Percentiles rank a stretch among this genome's conserved stretches.
These are phyloP conservation scores for Teinopalpus imperialis DNA, from an alignment of 2,888 invertebrate genomes.

Conservation along the genomic window DNA sequence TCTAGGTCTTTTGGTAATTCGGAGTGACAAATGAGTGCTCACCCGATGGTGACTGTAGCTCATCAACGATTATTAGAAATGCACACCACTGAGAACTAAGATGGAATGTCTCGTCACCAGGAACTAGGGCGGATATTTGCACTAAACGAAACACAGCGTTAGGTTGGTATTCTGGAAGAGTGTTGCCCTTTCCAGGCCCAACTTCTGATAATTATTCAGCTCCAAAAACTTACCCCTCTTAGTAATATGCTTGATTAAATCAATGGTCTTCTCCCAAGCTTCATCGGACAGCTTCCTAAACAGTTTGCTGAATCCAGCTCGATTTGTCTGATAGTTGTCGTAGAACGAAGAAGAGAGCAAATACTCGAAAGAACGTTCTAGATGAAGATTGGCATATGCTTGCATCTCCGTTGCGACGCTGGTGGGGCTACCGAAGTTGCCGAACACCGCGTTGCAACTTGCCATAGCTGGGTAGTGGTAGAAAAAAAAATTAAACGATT, in stretches of 20 bases:
- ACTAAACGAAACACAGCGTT: too few species aligned
- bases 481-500: too few species aligned
- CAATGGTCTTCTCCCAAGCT: constrained; percentile 87
- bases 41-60: too few species aligned
- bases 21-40: too few species aligned
- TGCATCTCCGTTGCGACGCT: constrained; percentile 62
- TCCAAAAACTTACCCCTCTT: constrained; percentile 83
- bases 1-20: too few species aligned
- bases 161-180: too few species aligned
- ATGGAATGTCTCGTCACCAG: neutral
- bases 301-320: constrained; percentile 88
- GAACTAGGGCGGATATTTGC: neutral
- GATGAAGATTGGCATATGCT: constrained; percentile 84
- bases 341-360: constrained; percentile 88
- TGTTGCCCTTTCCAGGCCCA: too few species aligned
- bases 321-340: constrained; percentile 88
- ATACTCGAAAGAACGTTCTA: constrained; percentile 89
- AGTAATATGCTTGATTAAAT: constrained; percentile 89
- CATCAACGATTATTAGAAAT: too few species aligned
- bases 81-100: too few species aligned
- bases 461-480: constrained; percentile 49
- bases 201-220: too few species aligned
- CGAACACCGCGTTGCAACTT: constrained; percentile 85
- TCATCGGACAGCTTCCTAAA: constrained; percentile 88
- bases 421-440: constrained; percentile 77